Percentiles rank a stretch among this genome's conserved stretches.
These are phyloP conservation scores for Macrobrachium rosenbergii DNA, from an alignment of 1,140 invertebrate genomes.

Conservation along the genomic window DNA sequence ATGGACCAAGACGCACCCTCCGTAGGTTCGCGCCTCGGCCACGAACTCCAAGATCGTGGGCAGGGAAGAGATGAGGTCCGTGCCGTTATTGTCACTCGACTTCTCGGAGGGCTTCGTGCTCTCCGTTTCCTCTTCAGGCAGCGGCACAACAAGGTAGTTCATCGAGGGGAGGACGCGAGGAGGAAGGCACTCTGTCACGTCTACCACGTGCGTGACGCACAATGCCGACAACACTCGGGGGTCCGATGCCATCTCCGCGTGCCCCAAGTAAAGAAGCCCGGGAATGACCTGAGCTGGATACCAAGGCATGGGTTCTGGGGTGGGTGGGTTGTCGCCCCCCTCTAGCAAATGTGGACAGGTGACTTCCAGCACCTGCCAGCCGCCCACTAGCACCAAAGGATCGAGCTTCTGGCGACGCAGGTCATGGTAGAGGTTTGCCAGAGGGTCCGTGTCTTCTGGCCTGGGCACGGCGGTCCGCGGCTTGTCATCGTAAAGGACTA, in stretches of 20 bases:
- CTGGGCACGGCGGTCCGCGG: slow-evolving; percentile 47
- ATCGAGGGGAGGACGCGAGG: slow-evolving; percentile 67
- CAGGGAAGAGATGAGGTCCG: slow-evolving; percentile 57
- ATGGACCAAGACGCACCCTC: slow-evolving; percentile 67
- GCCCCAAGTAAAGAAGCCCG: slow-evolving; percentile 67
- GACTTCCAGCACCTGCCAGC: slow-evolving; percentile 65
- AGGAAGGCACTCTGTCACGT: slow-evolving; percentile 66
- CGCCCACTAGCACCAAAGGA: slow-evolving; percentile 67
- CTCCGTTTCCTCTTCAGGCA: slow-evolving; percentile 60
- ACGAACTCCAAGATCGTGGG: slow-evolving; percentile 66
- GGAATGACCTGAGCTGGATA: slow-evolving; percentile 68
- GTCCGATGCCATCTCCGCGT: slow-evolving; percentile 68
- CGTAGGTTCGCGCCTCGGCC: slow-evolving; percentile 62
- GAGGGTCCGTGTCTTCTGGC: slow-evolving; percentile 51
- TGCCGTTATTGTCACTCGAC: slow-evolving; percentile 16
- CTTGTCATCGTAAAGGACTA: slow-evolving; percentile 68
- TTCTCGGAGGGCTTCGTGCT: neutral
- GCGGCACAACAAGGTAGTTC: slow-evolving; percentile 67
- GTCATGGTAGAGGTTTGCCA: slow-evolving; percentile 61
- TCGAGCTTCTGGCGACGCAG: slow-evolving; percentile 66
- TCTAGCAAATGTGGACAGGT: slow-evolving; percentile 66
- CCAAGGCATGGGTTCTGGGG: slow-evolving; percentile 66
- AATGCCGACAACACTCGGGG: slow-evolving; percentile 65
- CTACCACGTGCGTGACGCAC: slow-evolving; percentile 68
- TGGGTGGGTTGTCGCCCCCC: slow-evolving; percentile 56